Evolutionary conservation across 2,888 invertebrate species (phyloP).

Genomic region (Drosophila bunnanda): DNA sequence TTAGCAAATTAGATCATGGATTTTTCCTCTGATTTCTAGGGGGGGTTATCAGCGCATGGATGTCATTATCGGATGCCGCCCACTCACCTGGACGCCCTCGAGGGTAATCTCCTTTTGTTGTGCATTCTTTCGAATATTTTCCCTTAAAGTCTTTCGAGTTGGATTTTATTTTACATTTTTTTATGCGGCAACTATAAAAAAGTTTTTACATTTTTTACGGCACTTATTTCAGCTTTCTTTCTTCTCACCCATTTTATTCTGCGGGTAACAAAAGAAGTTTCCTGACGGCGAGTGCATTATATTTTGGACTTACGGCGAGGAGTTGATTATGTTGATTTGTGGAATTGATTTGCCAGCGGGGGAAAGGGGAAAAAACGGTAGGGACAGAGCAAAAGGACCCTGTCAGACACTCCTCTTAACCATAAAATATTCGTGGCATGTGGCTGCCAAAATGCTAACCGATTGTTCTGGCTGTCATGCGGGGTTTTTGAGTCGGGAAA

Average conservation of each 20-base stretch:
- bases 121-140: slow-evolving; percentile 46
- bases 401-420: slow-evolving; percentile 46
- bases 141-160: slow-evolving; percentile 48
- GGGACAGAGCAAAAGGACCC: slow-evolving; percentile 7
- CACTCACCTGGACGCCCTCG: slow-evolving; percentile 52
- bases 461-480: slow-evolving; percentile 47
- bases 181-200: slow-evolving; percentile 76
- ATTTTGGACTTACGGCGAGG: slow-evolving; percentile 69
- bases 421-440: slow-evolving; percentile 72
- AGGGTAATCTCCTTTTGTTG: slow-evolving; percentile 54
- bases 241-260: slow-evolving; percentile 44
- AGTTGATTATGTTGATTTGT: slow-evolving; percentile 81
- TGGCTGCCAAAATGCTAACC: slow-evolving; percentile 49
- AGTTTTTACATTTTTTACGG: slow-evolving; percentile 79
- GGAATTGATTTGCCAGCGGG: slow-evolving; percentile 66
- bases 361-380: slow-evolving; percentile 2
- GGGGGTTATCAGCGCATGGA: slow-evolving; percentile 67
- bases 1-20: slow-evolving; percentile 75
- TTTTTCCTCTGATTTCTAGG: slow-evolving; percentile 53
- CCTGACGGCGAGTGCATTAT: slow-evolving; percentile 71
- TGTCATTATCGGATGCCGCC: slow-evolving; percentile 68
- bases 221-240: slow-evolving; percentile 59
- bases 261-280: slow-evolving; percentile 63
- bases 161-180: slow-evolving; percentile 76
- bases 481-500: slow-evolving; percentile 47